Evolutionary conservation across 2,888 invertebrate genomes (phyloP).

Genomic region (Drosophila yooni): DNA sequence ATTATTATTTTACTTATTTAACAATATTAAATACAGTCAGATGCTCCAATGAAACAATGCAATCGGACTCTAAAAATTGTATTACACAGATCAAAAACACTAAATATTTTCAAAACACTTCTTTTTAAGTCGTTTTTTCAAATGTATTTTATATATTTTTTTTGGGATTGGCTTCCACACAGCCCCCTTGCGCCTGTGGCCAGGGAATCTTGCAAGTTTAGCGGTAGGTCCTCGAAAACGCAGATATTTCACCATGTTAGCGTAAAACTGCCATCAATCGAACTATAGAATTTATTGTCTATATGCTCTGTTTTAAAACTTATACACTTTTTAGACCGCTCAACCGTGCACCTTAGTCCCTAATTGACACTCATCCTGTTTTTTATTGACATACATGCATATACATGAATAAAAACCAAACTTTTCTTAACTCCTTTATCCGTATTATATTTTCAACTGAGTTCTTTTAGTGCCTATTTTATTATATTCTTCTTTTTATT

Average conservation of each 20-base stretch:
- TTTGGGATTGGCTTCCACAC: slow-evolving; percentile 19
- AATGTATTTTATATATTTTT: slow-evolving; percentile 37
- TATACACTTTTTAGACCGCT: slow-evolving; percentile 51
- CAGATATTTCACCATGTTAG: slow-evolving; percentile 27
- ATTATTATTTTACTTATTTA: slow-evolving; percentile 22
- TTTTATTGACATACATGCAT: slow-evolving; percentile 16
- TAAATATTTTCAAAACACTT: slow-evolving; percentile 22
- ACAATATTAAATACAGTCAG: slow-evolving; percentile 44
- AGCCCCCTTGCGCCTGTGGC: slow-evolving; percentile 11
- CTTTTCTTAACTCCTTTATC: slow-evolving; percentile 37
- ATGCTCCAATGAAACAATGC: slow-evolving; percentile 42
- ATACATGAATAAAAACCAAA: slow-evolving; percentile 34
- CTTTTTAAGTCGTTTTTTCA: slow-evolving; percentile 36
- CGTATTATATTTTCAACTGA: slow-evolving; percentile 41
- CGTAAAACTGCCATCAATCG: slow-evolving; percentile 62
- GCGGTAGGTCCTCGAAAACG: slow-evolving; percentile 14
- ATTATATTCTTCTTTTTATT: slow-evolving; percentile 7
- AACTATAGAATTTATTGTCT: slow-evolving; percentile 30
- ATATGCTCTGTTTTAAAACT: slow-evolving; percentile 35
- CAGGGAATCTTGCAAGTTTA: slow-evolving; percentile 5
- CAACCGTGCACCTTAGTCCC: slow-evolving; percentile 49
- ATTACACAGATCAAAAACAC: slow-evolving; percentile 18
- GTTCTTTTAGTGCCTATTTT: slow-evolving; percentile 30
- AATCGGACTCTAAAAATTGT: slow-evolving; percentile 56
- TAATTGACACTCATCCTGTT: slow-evolving; percentile 35